Conservation (phyloP, 1,140 invertebrate genomes). For the Riptortus pedestris region DNA sequence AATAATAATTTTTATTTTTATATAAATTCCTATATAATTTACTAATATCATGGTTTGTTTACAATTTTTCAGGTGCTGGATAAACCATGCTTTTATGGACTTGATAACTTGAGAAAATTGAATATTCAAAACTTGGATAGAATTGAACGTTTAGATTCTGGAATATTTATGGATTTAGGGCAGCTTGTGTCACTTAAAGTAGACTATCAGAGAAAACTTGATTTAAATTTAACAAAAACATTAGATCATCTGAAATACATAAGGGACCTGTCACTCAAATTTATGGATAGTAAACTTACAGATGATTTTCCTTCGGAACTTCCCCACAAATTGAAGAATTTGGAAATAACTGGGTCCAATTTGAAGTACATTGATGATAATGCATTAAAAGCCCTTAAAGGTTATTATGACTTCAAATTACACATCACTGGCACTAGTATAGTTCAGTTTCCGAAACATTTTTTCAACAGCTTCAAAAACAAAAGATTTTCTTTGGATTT, state of each 20-base stretch:
- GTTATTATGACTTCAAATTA: conserved; percentile 54
- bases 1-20: no score
- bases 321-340: conserved; percentile 61
- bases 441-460: conserved; percentile 59
- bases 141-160: conserved; percentile 37
- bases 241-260: conserved; percentile 45
- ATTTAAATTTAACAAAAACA: conserved; percentile 47
- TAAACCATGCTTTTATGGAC: conserved; percentile 36
- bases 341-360: conserved; percentile 64
- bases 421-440: conserved; percentile 64
- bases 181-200: neutral
- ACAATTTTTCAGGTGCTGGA: conserved; percentile 34
- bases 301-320: conserved; percentile 38
- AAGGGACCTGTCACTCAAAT: conserved; percentile 55
- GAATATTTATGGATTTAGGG: conserved; percentile 32
- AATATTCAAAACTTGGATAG: conserved; percentile 34
- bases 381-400: conserved; percentile 51
- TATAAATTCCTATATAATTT: no score
- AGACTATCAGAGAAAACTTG: neutral
- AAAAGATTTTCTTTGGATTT: conserved; percentile 71
- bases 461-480: conserved; percentile 63
- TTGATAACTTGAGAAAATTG: conserved; percentile 34
- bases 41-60: no score
- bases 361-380: conserved; percentile 57
- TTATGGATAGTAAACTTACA: conserved; percentile 59